phyloP scores from a whole-genome alignment of 2,113 vertebrate genomes.

The Phylloscopus whistleri region DNA sequence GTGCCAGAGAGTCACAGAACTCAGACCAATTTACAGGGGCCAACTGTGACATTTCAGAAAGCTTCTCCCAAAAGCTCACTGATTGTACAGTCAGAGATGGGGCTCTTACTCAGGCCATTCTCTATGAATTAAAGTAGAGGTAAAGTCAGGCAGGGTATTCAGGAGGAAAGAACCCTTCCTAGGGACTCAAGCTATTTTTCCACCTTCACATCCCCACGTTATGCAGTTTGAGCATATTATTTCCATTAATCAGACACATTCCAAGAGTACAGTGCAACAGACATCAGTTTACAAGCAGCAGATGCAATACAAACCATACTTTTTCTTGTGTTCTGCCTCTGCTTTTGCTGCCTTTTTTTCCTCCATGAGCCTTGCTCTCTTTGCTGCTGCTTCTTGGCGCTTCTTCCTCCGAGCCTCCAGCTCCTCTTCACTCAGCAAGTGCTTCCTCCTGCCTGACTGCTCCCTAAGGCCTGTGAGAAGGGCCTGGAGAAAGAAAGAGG shows the following conservation, averaged over 20 bases:
- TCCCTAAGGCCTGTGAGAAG: slow-evolving; percentile 61
- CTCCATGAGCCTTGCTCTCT: slow-evolving; percentile 79
- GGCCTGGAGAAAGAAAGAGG: slow-evolving; percentile 59
- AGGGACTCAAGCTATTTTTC: not conserved
- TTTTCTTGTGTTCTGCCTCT: slow-evolving; percentile 81
- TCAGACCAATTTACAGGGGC: not conserved
- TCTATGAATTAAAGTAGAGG: not conserved
- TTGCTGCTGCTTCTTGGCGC: slow-evolving; percentile 79
- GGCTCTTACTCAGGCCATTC: not conserved
- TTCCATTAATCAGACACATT: not conserved
- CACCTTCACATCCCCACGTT: not conserved
- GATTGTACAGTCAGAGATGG: not conserved
- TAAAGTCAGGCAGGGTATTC: not conserved
- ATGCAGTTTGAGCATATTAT: not conserved
- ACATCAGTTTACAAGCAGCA: not conserved
- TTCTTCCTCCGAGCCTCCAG: slow-evolving; percentile 75
- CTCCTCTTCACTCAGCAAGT: slow-evolving; percentile 76
- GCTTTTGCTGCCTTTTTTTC: slow-evolving; percentile 75
- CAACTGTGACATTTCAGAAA: not conserved
- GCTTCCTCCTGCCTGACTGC: slow-evolving; percentile 72
- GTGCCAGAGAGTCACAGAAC: not conserved
- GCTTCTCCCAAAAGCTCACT: not conserved
- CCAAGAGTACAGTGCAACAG: not conserved
- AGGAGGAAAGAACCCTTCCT: not conserved
- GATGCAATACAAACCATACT: slow-evolving; percentile 64